Percentiles rank a stretch among this genome's conserved stretches.
phyloP scores from a whole-genome alignment of 2,888 invertebrate species.

The Electrophaes corylata region DNA sequence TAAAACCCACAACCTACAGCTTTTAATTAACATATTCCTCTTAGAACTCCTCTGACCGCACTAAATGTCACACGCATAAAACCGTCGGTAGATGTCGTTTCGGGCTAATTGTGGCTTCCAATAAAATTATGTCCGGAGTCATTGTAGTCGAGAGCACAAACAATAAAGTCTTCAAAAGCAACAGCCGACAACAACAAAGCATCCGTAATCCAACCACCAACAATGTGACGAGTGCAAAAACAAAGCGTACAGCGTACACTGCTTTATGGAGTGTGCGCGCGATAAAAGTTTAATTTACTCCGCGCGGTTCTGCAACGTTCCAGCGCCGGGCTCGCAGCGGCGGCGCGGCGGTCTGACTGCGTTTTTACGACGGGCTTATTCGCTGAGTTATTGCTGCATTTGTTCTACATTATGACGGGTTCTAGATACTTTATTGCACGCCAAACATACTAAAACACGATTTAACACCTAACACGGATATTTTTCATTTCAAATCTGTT shows the following conservation, averaged over 20 bases:
- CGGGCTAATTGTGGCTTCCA: background rate
- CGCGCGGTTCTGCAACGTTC: constrained; percentile 11
- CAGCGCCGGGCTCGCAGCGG: constrained; percentile 5
- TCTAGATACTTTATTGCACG: constrained; percentile 13
- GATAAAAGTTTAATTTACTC: constrained; percentile 28
- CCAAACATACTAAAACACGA: constrained; percentile 5
- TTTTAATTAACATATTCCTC: no score
- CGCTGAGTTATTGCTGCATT: constrained; percentile 19
- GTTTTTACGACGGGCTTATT: constrained; percentile 21
- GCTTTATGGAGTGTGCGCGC: constrained; percentile 23
- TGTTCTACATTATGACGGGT: constrained; percentile 21
- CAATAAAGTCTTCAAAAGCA: constrained; percentile 1
- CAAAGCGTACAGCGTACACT: constrained; percentile 17
- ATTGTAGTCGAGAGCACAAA: background rate
- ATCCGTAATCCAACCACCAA: constrained; percentile 2
- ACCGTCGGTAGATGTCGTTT: no score
- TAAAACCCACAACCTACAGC: no score
- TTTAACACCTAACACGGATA: background rate
- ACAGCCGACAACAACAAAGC: constrained; percentile 7
- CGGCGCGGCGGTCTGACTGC: constrained; percentile 1
- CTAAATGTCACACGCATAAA: no score
- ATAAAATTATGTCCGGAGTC: background rate
- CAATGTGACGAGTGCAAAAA: constrained; percentile 18
- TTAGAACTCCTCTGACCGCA: no score
- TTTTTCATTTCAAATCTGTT: background rate